Evolutionary conservation across 2,888 invertebrate genomes (phyloP).

Genomic region (Thymelicus sylvestris): DNA sequence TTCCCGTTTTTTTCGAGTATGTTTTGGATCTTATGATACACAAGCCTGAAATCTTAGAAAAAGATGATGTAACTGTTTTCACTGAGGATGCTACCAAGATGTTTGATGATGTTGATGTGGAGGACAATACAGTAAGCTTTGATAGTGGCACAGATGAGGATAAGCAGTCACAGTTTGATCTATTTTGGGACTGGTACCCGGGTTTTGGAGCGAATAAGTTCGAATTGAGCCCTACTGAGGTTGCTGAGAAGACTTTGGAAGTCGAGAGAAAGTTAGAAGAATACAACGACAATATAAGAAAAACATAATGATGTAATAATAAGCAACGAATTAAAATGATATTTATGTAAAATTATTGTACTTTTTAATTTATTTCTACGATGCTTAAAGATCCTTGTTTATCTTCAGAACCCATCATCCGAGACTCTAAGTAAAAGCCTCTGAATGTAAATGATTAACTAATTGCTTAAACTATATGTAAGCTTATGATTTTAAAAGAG

Average conservation of each 20-base stretch:
- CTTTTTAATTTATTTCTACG: too few species aligned
- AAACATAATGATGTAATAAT: not conserved
- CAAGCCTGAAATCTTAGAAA: conserved; percentile 31
- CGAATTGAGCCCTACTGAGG: conserved; percentile 7
- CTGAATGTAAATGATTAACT: too few species aligned
- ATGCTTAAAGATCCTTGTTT: too few species aligned
- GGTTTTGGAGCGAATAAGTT: not conserved
- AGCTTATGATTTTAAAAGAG: too few species aligned
- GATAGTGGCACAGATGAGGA: not conserved
- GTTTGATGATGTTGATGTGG: not conserved
- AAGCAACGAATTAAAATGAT: too few species aligned
- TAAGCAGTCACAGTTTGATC: not conserved
- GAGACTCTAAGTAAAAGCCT: too few species aligned
- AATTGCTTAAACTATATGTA: too few species aligned
- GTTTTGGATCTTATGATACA: conserved; percentile 18
- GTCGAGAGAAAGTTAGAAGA: conserved; percentile 20
- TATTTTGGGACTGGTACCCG: conserved; percentile 21
- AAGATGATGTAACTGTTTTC: conserved; percentile 31
- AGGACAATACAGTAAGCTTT: not conserved
- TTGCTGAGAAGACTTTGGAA: conserved; percentile 24
- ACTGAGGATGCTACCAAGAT: not conserved
- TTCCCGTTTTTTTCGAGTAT: conserved; percentile 28
- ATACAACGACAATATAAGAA: conserved; percentile 19
- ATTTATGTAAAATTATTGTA: too few species aligned
- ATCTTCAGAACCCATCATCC: too few species aligned